A percentile compares a stretch with the other conserved stretches of the same genome.
Conservation (phyloP, 1,140 invertebrate species). For the Lycorma delicatula region DNA sequence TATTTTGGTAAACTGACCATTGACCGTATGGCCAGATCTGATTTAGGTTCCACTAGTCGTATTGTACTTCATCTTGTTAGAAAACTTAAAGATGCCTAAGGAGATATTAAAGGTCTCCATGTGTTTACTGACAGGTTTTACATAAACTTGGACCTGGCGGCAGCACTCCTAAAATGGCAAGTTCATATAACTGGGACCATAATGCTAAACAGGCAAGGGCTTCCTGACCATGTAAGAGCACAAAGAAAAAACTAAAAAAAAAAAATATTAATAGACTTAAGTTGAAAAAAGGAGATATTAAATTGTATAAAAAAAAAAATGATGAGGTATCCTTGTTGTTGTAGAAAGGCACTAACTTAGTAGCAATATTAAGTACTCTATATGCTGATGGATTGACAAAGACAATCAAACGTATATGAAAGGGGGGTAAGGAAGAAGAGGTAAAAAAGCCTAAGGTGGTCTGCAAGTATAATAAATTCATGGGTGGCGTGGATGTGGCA, state of each 20-base stretch:
- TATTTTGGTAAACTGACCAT: conserved; percentile 2
- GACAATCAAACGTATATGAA: neutral
- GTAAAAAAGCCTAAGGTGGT: neutral
- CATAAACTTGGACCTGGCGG: neutral
- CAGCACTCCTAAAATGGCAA: neutral
- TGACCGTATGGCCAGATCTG: neutral
- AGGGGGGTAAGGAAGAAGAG: neutral
- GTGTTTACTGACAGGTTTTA: conserved; percentile 9
- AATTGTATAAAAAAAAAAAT: neutral
- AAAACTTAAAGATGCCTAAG: neutral
- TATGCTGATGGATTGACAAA: neutral
- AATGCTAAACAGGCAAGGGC: neutral
- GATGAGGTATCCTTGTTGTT: neutral
- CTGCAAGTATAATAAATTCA: neutral
- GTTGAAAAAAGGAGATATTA: neutral
- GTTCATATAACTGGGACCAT: conserved; percentile 1
- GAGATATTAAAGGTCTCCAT: neutral
- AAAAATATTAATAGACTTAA: neutral
- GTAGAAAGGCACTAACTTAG: neutral
- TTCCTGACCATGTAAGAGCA: neutral
- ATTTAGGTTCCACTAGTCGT: neutral
- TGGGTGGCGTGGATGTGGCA: conserved; percentile 1
- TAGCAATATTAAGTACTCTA: neutral
- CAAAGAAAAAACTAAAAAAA: neutral
- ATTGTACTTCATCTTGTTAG: neutral